Evolutionary conservation across 1,140 invertebrate species (phyloP), one percentile per base, ranked within the genome.

Genomic region (Periplaneta americana): DNA sequence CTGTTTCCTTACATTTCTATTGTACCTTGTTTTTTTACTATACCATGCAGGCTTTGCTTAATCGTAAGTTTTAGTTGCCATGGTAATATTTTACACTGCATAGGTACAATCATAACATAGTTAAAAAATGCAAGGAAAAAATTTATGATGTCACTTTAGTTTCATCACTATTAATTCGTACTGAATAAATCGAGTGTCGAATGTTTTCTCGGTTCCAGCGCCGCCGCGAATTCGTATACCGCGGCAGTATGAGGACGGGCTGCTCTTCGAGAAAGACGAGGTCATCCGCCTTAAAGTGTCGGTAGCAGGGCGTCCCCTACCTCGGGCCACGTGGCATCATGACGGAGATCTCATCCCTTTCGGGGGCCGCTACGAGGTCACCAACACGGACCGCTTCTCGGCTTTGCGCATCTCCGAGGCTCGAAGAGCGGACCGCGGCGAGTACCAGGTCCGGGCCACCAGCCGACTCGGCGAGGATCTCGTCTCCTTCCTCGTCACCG

Each of bases 221-320:
- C 93, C 94, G 4, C 96, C 96, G 5, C 92, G 92, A 84, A 92
- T 97, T 78, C 91, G 94, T 74, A 89, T 96, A 82, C 94, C 95
- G 0, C 90, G 94, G 35, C 93, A 95, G 79, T 96, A 96, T 84
- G 95, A 96, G 87, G 96, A 98, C 79, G 95, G 96, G 13, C 89
- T 97, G 9, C 92, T 97, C 35, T 97, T 96, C 85, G 96, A 97
- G 87, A 94, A 96, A 80, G 95, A 95, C 80, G 96, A 98, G 89
- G 94, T 93, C 4, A 92, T 98, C 36, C 93, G 95, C 78, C 86
- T 99, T 3, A 97, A 97, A 88, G 95, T 98, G 74, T 95, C 96
- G 2, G 93, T 98, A 80, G 96, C 95, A 36, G 98, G 97, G 13
- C 93, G 95, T 85, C 98, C 98, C 10, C 89, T 92, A 48, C 97